Evolutionary conservation across 2,797 vertebrate species (phyloP), one percentile per base, ranked within the genome.

Genomic region (Falco cherrug): DNA sequence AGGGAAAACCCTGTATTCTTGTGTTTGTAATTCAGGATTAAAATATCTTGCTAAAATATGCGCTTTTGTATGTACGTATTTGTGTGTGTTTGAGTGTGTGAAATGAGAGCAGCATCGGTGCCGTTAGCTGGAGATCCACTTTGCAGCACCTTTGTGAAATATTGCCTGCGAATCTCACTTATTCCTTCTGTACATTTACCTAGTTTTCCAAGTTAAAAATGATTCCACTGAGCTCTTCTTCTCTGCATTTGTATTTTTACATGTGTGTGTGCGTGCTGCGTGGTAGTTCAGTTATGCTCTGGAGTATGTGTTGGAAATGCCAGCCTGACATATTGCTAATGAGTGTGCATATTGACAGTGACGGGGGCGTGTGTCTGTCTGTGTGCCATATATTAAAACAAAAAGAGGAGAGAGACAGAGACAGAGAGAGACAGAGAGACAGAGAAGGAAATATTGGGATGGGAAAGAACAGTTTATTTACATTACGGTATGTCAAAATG

Each of bases 261-360:
- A 0, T 63, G 25, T 28, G 77, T 48, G 76, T 53, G 82, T 45
- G 69, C 29, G 74, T 37, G 60, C 89, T 96, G 94, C 80, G 89
- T 96, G 95, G 94, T 97, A 91, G 94, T 88, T 86, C 96, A 92
- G 95, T 91, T 94, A 85, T 91, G 91, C 96, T 97, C 95, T 85
- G 84, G 95, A 97, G 96, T 97, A 83, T 96, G 97, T 96, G 97
- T 95, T 97, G 91, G 90, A 97, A 97, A 96, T 97, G 94, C 91
- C 97, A 97, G 89, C 89, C 95, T 98, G 97, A 96, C 94, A 96
- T 97, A 96, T 97, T 97, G 95, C 97, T 98, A 98, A 97, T 97
- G 97, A 97, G 95, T 92, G 88, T 97, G 97, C 97, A 96, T 97
- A 97, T 95, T 98, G 96, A 98, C 97, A 97, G 96, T 95, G 95